Base-by-base conservation (phyloP, 35 echinoderm and acorn worm species). In the Apostichopus parvimensis region DNA sequence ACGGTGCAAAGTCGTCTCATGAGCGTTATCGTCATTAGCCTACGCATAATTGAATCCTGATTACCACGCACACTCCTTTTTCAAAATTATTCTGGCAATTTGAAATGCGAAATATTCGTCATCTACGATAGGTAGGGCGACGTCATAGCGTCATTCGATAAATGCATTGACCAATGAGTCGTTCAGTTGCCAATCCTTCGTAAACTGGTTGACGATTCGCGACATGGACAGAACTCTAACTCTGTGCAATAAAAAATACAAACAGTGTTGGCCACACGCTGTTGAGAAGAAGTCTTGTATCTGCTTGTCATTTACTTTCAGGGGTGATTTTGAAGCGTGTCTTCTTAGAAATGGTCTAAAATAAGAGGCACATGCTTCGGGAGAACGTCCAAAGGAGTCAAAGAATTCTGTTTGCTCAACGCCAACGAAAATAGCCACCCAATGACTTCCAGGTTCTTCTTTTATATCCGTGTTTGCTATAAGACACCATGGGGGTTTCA, bases 301-400 rank as follows among this genome's bases (percentile, higher is more conserved):
- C 4, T 71, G 85, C 25, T 87, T 87, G 58, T 87, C 28, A 71
- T 87, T 87, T 57, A 54, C 55, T 55, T 55, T 14, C 20, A 10
- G 53, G 17, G 79, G 28, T 34, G 28, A 54, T 57, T 53, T 82
- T 55, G 52, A 82, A 55, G 56, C 26, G 12, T 17, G 23, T 28
- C 45, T 87, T 18, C 87, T 91, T n/a, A 93, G 86, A 80, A 91
- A 95, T 53, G 76, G 53, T 86, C 28, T 79, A 82, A 93, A 93
- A 91, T 87, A 24, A 80, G 77, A 56, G 25, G 26, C 56, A 45
- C 64, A 92, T 21, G 80, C 14, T 82, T 82, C 79, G 28, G 79
- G 79, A 53, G 52, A 9, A 57, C 79, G 56, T 61, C 57, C 57
- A 62, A 65, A 87, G 2, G 85, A 65, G 56, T 87, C 57, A 13